Evolutionary conservation across 2,797 vertebrate species (phyloP), one percentile per base, ranked within the genome.

Genomic region (Pachyuromys duprasi): DNA sequence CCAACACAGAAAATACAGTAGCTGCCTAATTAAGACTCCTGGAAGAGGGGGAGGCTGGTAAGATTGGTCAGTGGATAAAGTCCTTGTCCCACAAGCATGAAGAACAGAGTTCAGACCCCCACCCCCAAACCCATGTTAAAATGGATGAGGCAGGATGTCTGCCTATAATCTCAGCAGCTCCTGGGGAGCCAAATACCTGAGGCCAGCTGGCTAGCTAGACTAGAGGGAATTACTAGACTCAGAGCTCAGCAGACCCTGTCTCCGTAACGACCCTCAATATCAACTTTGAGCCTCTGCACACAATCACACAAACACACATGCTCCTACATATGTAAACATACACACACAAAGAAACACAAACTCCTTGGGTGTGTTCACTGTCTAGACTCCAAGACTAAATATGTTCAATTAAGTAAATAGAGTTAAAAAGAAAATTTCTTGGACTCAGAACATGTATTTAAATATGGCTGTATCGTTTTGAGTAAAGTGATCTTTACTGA

Each of bases 341-440:
- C 1, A 49, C 11, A 49, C 62, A 49, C 42, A 69, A 45, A 86
- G 2, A 86, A 81, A 33, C 39, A 49, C 6, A 76, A 78, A 53
- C 7, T 49, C 42, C 84, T 92, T 78, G 74, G 91, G 8, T 39
- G 31, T 49, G 53, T 91, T 88, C 49, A 28, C 42, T 82, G 45
- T 96, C 93, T 95, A 90, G 75, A 93, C 96, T 96, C 69, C 90
- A 91, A 92, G 45, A 95, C n/a, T 5, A 33, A 79, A 78, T 57
- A 26, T 39, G 89, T 62, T 89, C 57, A 57, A 22, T 69, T 75
- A 86, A 70, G 36, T 87, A 42, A 84, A 8, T 57, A 3, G 24
- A 57, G 9, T 82, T 79, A 49, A 86, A 39, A 81, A 36, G 70
- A 24, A n/a, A 20, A 69, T 7, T 49, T 96, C 5, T 88, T 42